Percentiles rank a stretch among this genome's conserved stretches.
Conservation (phyloP, 2,113 vertebrate species). For the cattle (Bos taurus) region ARS-UCD2.0 NC_037341.1:21769001-21769500, state of each 20-base stretch:
- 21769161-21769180: too few species aligned
- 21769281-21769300: too few species aligned
- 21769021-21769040: not conserved
- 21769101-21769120: too few species aligned
- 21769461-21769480: not conserved
- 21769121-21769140: too few species aligned
- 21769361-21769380: not conserved
- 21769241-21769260: too few species aligned
- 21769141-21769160: too few species aligned
- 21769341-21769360: not conserved
- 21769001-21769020: not conserved
- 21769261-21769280: too few species aligned
- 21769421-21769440: not conserved
- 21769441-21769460: not conserved
- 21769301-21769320: too few species aligned
- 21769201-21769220: too few species aligned
- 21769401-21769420: not conserved
- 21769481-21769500: not conserved
- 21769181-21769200: too few species aligned
- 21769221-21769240: too few species aligned
- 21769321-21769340: not conserved
- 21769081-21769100: too few species aligned
- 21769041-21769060: not conserved
- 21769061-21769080: not conserved
- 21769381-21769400: not conserved